Base-by-base conservation (phyloP, 2,888 invertebrate species). In the Caenorhabditis wallacei region DNA sequence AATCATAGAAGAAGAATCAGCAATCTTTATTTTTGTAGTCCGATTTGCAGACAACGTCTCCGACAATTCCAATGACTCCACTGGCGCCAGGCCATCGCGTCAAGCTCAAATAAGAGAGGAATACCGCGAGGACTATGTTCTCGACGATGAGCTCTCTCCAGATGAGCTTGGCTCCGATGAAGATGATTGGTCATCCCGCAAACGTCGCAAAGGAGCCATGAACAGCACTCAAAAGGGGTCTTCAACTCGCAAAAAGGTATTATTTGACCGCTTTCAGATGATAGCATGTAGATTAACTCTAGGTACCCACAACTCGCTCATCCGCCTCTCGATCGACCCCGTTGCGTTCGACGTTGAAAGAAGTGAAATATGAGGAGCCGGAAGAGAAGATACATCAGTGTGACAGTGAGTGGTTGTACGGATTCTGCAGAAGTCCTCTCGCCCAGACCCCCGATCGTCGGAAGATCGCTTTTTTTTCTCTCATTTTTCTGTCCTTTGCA, bases 131-230 rank as follows among this genome's bases (percentile, higher is more conserved):
- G 88, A 89, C 48, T 87, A 85, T 57, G 86, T 87, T 13, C 54
- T 87, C 1, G 89, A 89, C 26, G 90, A 90, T 54, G 84, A 84
- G n/a, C 86, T 86, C 2, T 86, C 79, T 1, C 82, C 80, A 20
- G 82, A 84, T 22, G 87, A 88, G 24, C 79, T 84, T 16, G 85
- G 81, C 1, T 86, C 87, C 40, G 90, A 90, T 78, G 90, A 90
- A 63, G 91, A 91, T 24, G 90, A 91, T 48, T 91, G 90, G 89
- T 89, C 89, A 8, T 74, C 88, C 8, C 75, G 80, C 53, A 90
- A 88, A 76, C 80, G 80, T 43, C 80, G 85, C 5, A 82, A 72
- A 35, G 83, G 76, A 7, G 43, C 72, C 10, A 69, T 70, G 24
- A 61, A 68, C n/a, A 43, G 13, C 8, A 35, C 63, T 0, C 46